These are phyloP conservation scores for Xenentodon cancila DNA, from an alignment of 2,797 vertebrate genomes.

Conservation along the genomic window DNA sequence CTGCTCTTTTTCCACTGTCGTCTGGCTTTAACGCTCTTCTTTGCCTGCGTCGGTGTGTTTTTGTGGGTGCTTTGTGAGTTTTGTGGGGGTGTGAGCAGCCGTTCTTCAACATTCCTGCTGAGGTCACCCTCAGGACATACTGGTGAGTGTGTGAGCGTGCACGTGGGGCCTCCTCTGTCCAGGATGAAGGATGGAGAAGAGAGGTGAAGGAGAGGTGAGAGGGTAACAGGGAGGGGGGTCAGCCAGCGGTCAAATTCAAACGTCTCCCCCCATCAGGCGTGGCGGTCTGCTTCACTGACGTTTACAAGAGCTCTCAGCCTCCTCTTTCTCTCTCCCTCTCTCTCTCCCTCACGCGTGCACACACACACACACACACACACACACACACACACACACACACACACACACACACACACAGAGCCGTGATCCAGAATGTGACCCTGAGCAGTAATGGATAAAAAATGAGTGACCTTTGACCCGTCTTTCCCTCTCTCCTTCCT, in stretches of 20 bases:
- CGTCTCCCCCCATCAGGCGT: constrained; percentile 13
- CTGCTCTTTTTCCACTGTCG: constrained; percentile 10
- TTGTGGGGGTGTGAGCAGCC: constrained; percentile 15
- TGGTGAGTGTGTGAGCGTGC: constrained; percentile 26
- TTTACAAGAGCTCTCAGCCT: neutral
- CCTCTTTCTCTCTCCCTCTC: constrained; percentile 3
- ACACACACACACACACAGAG: constrained; percentile 40
- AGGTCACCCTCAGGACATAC: constrained; percentile 71
- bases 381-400: constrained; percentile 29
- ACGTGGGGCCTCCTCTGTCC: constrained; percentile 67
- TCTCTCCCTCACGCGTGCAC: constrained; percentile 17
- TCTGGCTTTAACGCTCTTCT: constrained; percentile 12
- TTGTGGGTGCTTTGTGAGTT: constrained; percentile 8
- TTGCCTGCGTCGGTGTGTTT: constrained; percentile 8
- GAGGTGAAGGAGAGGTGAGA: constrained; percentile 77
- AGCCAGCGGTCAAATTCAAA: constrained; percentile 73
- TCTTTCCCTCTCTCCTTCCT: constrained; percentile 17
- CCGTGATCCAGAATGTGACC: constrained; percentile 60
- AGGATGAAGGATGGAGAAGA: constrained; percentile 68
- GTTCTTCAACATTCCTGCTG: constrained; percentile 76
- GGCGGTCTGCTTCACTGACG: neutral
- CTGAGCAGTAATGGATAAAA: constrained; percentile 73
- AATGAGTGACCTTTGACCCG: constrained; percentile 66
- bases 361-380: constrained; percentile 8
- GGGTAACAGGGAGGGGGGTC: constrained; percentile 66